These are phyloP conservation scores for Hyalella azteca DNA, from an alignment of 2,888 invertebrate species.

Conservation along the genomic window DNA sequence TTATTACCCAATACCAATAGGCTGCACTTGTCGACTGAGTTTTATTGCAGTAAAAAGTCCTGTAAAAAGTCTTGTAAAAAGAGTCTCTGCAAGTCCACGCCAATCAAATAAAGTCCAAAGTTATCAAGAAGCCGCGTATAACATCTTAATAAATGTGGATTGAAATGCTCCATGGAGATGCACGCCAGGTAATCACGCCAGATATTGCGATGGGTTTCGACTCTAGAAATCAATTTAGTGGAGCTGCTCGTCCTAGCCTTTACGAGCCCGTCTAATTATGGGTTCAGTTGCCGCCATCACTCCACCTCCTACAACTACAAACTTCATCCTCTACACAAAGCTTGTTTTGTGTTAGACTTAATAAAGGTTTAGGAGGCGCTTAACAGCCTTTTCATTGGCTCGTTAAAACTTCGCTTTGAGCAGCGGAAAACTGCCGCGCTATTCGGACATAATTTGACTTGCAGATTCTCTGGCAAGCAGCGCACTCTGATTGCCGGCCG, in stretches of 20 bases:
- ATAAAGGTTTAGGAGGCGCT: constrained; percentile 36
- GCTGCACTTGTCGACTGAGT: background rate
- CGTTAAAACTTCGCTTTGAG: constrained; percentile 35
- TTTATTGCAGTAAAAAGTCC: background rate
- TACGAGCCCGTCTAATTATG: constrained; percentile 9
- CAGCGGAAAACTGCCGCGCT: constrained; percentile 28
- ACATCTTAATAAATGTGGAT: background rate
- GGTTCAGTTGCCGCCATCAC: background rate
- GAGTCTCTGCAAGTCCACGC: background rate
- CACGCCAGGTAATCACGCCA: background rate
- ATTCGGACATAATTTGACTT: constrained; percentile 20
- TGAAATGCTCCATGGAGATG: background rate
- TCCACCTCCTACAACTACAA: background rate
- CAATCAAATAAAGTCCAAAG: constrained; percentile 18
- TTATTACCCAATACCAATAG: constrained; percentile 4
- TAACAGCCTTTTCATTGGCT: constrained; percentile 28
- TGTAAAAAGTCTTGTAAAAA: background rate
- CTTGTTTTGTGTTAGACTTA: constrained; percentile 32
- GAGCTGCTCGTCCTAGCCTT: background rate
- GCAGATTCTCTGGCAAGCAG: background rate
- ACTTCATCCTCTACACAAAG: constrained; percentile 11
- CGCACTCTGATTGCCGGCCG: background rate
- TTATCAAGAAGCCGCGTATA: background rate
- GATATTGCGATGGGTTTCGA: background rate
- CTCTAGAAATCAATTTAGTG: constrained; percentile 24